Evolutionary conservation across 2,888 invertebrate genomes (phyloP).

Genomic region (Spodoptera littoralis): DNA sequence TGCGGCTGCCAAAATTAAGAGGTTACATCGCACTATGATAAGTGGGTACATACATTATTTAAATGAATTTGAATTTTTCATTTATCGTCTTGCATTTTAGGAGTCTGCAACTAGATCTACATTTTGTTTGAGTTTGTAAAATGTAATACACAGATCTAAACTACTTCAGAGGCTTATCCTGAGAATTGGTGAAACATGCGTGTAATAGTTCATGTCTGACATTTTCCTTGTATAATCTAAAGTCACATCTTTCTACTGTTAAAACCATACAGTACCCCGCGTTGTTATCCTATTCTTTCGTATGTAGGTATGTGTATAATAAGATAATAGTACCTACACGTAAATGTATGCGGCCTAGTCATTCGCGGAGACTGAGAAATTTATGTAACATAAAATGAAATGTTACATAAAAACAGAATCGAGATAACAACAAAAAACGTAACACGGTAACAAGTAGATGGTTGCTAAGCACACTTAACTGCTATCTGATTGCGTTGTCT

Average conservation of each 20-base stretch:
- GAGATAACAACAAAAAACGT: slow-evolving; percentile 45
- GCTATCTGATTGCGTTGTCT: slow-evolving; percentile 33
- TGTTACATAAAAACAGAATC: slow-evolving; percentile 20
- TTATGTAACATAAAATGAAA: slow-evolving; percentile 31
- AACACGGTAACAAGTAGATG: slow-evolving; percentile 47
- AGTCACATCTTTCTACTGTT: slow-evolving; percentile 33
- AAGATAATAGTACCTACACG: slow-evolving; percentile 13
- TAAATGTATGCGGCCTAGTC: slow-evolving; percentile 8
- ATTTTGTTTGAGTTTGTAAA: background rate
- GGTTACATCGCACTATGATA: slow-evolving; percentile 66
- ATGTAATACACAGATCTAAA: slow-evolving; percentile 12
- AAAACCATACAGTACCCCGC: slow-evolving; percentile 23
- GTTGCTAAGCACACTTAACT: slow-evolving; percentile 48
- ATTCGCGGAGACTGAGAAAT: slow-evolving; percentile 18
- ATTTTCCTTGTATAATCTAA: slow-evolving; percentile 46
- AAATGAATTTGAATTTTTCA: slow-evolving; percentile 48
- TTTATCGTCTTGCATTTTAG: slow-evolving; percentile 18
- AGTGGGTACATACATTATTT: slow-evolving; percentile 54
- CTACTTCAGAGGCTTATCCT: slow-evolving; percentile 6
- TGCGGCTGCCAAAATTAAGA: slow-evolving; percentile 81
- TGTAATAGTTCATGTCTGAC: slow-evolving; percentile 10
- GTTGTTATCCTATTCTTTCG: slow-evolving; percentile 30
- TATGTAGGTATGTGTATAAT: slow-evolving; percentile 13
- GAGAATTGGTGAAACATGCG: slow-evolving; percentile 12
- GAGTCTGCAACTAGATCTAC: slow-evolving; percentile 12